Evolutionary conservation across 2,888 invertebrate species (phyloP), one percentile per base, ranked within the genome.

Genomic region (Phasia obesa): DNA sequence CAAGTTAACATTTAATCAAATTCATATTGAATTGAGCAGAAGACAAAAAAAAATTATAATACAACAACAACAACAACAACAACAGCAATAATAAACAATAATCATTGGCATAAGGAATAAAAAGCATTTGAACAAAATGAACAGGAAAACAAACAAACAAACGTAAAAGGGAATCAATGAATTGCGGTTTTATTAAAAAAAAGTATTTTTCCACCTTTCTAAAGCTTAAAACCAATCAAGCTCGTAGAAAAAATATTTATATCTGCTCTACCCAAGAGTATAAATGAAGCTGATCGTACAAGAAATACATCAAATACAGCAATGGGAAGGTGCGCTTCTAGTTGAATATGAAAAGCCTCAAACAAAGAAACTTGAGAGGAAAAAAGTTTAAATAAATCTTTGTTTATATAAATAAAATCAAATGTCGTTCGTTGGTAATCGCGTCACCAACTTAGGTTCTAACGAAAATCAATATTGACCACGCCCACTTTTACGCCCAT

Each of bases 1-100:
- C 75, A 65, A 70, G 62, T 70, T 51, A 57, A 59, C 75, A 60
- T 79, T 83, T 83, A 83, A 79, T 83, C 74, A 79, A 44, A 47
- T 25, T 27, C 23, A 53, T 49, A 70, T 65, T 25, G 57, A 59
- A 53, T 51, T 31, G 35, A 60, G 53, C 44, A 73, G 35, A 78
- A 42, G 38, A 62, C 49, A 13, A 57, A 23, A 64, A 77, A 23
- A 62, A 25, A 17, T 5, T 5, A 31, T n/a, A n/a, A n/a, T n/a
- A n/a, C 3, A 35, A 11, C 2, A 35, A 21, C 47, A 79, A 35
- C 17, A 67, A 65, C 31, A 53, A 57, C 53, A 74, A 70, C 15
- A 38, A 57, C 13, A 25, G 11, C 27, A 65, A 60, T 19, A 71
- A 71, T 25, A 74, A 74, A 74, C 70, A 73, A 77, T 69, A 74